Conservation (phyloP, 2,797 vertebrate species). For the Gadopsis marmoratus region DNA sequence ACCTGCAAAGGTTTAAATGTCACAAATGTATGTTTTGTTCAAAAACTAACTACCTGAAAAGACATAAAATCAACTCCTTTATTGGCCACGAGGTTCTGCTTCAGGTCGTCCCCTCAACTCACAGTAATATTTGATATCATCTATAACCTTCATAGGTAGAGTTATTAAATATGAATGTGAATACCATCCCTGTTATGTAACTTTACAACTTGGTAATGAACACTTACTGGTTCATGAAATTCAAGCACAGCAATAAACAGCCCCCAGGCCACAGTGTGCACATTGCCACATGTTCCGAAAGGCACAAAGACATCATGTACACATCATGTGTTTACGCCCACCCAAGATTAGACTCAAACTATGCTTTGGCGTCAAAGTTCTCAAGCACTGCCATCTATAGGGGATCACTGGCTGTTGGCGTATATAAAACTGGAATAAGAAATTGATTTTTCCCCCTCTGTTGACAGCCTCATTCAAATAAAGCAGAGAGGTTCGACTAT, state of each 20-base stretch:
- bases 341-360: not conserved
- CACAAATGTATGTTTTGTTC: constrained; percentile 15
- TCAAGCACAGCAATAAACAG: constrained; percentile 63
- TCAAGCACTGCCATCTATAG: constrained; percentile 78
- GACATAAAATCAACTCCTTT: constrained; percentile 5
- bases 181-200: constrained; percentile 29
- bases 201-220: constrained; percentile 56
- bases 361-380: constrained; percentile 36
- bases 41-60: constrained; percentile 13
- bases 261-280: constrained; percentile 13
- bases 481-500: constrained; percentile 92
- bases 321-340: constrained; percentile 20
- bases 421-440: not conserved
- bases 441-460: constrained; percentile 27
- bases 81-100: constrained; percentile 9
- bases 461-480: constrained; percentile 89
- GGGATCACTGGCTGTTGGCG: constrained; percentile 1
- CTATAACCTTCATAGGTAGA: constrained; percentile 35
- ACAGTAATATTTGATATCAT: constrained; percentile 31
- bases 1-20: constrained; percentile 7
- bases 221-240: constrained; percentile 55
- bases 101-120: constrained; percentile 3
- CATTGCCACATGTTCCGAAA: constrained; percentile 36
- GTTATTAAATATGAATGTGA: constrained; percentile 51
- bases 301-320: constrained; percentile 13